Evolutionary conservation across 2,888 invertebrate genomes (phyloP).

Genomic region (Nymphalis polychloros): DNA sequence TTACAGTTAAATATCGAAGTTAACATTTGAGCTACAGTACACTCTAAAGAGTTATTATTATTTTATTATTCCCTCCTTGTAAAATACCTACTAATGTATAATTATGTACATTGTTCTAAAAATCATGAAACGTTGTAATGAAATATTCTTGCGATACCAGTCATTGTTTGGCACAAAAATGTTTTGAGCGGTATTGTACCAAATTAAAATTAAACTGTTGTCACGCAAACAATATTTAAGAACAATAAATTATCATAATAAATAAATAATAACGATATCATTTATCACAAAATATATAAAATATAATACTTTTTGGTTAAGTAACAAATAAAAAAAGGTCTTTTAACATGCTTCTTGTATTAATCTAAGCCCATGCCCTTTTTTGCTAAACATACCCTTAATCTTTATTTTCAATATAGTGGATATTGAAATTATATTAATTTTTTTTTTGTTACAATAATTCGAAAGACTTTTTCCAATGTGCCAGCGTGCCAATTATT

Average conservation of each 20-base stretch:
- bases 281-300: slow-evolving; percentile 36
- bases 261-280: slow-evolving; percentile 29
- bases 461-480: background rate
- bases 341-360: slow-evolving; percentile 11
- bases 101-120: slow-evolving; percentile 77
- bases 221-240: slow-evolving; percentile 13
- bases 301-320: slow-evolving; percentile 33
- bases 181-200: slow-evolving; percentile 54
- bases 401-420: background rate
- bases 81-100: slow-evolving; percentile 64
- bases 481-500: slow-evolving; percentile 9
- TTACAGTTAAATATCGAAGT: slow-evolving; percentile 65
- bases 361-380: background rate
- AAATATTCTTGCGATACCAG: slow-evolving; percentile 25
- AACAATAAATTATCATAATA: slow-evolving; percentile 21
- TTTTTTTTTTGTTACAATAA: slow-evolving; percentile 3
- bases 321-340: slow-evolving; percentile 31
- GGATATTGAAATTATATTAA: background rate
- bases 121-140: slow-evolving; percentile 47
- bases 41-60: slow-evolving; percentile 64
- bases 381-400: background rate
- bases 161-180: slow-evolving; percentile 66
- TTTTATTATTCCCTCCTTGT: slow-evolving; percentile 44
- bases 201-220: slow-evolving; percentile 27
- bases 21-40: slow-evolving; percentile 74